Base-by-base conservation (phyloP, 2,797 vertebrate species). In the Pelobates cultripes region DNA sequence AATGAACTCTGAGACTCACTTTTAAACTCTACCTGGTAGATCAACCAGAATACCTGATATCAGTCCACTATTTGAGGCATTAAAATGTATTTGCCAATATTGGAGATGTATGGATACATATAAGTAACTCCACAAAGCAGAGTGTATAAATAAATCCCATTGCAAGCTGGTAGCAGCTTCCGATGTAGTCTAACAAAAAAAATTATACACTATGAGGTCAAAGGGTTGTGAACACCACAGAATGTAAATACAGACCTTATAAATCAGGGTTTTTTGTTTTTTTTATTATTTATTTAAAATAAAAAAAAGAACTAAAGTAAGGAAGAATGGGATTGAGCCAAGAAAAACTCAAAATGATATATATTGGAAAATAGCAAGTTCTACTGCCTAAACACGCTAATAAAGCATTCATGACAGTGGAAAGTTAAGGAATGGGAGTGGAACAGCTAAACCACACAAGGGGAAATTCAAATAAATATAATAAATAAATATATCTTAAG, bases 381-480 rank as follows among this genome's bases (percentile, higher is more conserved):
- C 42, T 78, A 64, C 64, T 43, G 75, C 76, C 60, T 76, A 47
- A 75, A 70, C 53, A 71, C 15, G 9, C 51, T 70, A 83, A 78
- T 83, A 68, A 74, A 83, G 53, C 64, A 83, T 77, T 70, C 51
- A 61, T 70, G 63, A 61, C 64, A 78, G 43, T 61, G 74, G 75
- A 82, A 72, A 70, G 42, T 76, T 53, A 77, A 82, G 64, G 51
- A 70, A 64, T 47, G 57, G 51, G 42, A 78, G 64, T 28, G 71
- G 73, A 61, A 67, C 43, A 70, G 73, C 42, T 69, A 64, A 77
- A 69, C 70, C 42, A 44, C 75, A 73, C 45, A 75, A 73, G 70
- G 76, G 76, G 71, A 78, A 83, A 78, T 69, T 83, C 63, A 73
- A 78, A 83, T 80, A 83, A 61, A 83, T 77, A 78, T 63, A 78